These are phyloP conservation scores for Porites cylindrica DNA, from an alignment of 92 coral and sea anemone species.

Conservation along the genomic window DNA sequence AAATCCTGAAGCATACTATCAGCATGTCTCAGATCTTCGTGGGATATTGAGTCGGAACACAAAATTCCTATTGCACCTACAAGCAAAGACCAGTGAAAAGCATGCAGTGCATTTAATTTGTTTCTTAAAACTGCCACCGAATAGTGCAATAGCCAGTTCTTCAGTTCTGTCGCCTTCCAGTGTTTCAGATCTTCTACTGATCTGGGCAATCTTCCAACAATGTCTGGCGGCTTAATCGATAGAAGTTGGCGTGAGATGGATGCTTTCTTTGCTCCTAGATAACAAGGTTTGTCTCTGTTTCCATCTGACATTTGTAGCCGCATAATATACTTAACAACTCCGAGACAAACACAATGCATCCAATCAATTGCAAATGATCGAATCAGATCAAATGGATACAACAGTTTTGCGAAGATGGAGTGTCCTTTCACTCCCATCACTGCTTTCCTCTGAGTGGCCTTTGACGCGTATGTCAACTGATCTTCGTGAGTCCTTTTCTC, in stretches of 20 bases:
- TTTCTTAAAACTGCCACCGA: conserved; percentile 38
- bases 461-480: conserved; percentile 42
- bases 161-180: conserved; percentile 67
- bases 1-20: conserved; percentile 54
- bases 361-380: conserved; percentile 67
- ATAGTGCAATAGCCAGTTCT: conserved; percentile 63
- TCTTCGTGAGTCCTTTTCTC: conserved; percentile 53
- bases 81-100: conserved; percentile 56
- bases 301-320: conserved; percentile 2
- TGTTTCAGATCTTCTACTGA: conserved; percentile 31
- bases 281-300: conserved; percentile 6
- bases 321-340: conserved; percentile 57
- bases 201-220: conserved; percentile 50
- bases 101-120: conserved; percentile 19
- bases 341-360: conserved; percentile 70
- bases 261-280: conserved; percentile 2
- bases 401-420: conserved; percentile 42
- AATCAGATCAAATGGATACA: conserved; percentile 47
- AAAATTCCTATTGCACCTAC: conserved; percentile 46
- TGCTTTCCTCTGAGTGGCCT: conserved; percentile 38
- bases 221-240: conserved; percentile 61
- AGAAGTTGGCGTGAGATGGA: conserved; percentile 28
- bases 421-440: conserved; percentile 62
- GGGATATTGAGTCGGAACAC: conserved; percentile 28
- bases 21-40: conserved; percentile 9